Base-by-base conservation (phyloP, 1,140 invertebrate species). In the Thereuonema tuberculata region DNA sequence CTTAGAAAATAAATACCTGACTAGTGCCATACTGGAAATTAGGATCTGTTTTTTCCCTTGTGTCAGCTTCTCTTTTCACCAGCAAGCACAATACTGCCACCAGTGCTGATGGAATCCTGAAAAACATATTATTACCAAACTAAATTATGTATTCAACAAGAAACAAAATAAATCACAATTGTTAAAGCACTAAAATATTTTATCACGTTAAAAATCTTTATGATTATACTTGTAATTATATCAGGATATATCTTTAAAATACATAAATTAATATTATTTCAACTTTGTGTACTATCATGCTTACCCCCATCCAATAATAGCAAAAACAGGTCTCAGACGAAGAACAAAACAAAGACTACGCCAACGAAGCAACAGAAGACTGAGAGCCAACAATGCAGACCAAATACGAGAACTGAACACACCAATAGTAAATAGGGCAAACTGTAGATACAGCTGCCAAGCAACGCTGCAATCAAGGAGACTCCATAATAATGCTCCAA, bases 281-380 rank as follows among this genome's bases (percentile, higher is more conserved):
- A n/a, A n/a, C n/a, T n/a, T n/a, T n/a, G n/a, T n/a, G n/a, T 37
- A 37, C 31, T 37, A 17, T 9, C 5, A 9, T 37, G 72, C 76
- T 71, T 74, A 84, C 82, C 87, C 88, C 85, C 87, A 91, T 63
- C 86, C 86, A 62, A 86, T 74, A 5, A 82, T 71, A 20, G 81
- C 76, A 64, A 93, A 77, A 67, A 81, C 79, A 25, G 83, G 83
- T 69, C 83, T 81, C 0, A 89, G 64, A 62, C 83, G 82, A 14
- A 88, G 71, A 25, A 91, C 82, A 72, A 85, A 90, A 68, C 85
- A 86, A 1, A 88, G 75, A 63, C 87, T 88, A 49, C 86, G 80
- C 58, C 82, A 85, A 70, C 90, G 84, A 26, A 94, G 73, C 67
- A 93, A 83, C 47, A 93, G 79, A 17, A 96, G 69, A 2, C 83